Conservation (phyloP, 1,140 invertebrate genomes). For the Drosophila pruinosa region DNA sequence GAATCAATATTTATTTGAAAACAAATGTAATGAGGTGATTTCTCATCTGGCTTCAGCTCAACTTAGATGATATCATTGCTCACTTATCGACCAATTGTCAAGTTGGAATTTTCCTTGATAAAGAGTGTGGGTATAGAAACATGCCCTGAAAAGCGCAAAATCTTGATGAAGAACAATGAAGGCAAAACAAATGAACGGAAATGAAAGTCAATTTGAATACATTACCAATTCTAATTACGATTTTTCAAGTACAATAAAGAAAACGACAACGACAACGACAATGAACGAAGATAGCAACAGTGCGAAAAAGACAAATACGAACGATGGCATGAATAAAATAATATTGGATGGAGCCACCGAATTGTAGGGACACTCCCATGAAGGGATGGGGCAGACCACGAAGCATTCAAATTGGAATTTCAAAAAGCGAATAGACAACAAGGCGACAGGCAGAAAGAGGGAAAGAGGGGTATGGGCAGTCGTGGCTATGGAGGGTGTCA, state of each 20-base stretch:
- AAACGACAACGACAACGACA: slow-evolving; percentile 27
- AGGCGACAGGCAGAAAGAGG: slow-evolving; percentile 28
- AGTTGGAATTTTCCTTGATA: slow-evolving; percentile 8
- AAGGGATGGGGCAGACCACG: slow-evolving; percentile 44
- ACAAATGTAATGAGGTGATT: slow-evolving; percentile 13
- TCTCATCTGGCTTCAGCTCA: not conserved
- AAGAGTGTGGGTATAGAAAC: not conserved
- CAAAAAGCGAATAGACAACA: slow-evolving; percentile 69
- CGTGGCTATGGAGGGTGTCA: slow-evolving; percentile 6
- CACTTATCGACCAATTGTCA: slow-evolving; percentile 24
- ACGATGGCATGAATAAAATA: slow-evolving; percentile 77
- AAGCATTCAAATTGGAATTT: slow-evolving; percentile 80
- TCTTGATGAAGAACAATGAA: slow-evolving; percentile 53
- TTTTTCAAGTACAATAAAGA: slow-evolving; percentile 73
- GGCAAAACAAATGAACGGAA: slow-evolving; percentile 66
- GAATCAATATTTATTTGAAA: slow-evolving; percentile 38
- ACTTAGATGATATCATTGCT: slow-evolving; percentile 14
- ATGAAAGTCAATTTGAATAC: slow-evolving; percentile 83
- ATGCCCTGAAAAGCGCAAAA: slow-evolving; percentile 45
- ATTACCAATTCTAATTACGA: slow-evolving; percentile 83
- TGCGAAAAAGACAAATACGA: slow-evolving; percentile 55
- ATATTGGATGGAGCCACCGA: slow-evolving; percentile 58
- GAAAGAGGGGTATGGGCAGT: not conserved
- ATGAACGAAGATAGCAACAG: slow-evolving; percentile 18
- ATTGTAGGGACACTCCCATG: slow-evolving; percentile 14